Percentiles rank a stretch among this genome's conserved stretches.
Evolutionary conservation across 1,140 invertebrate genomes (phyloP).

Genomic region (Brachionus manjavacas): DNA sequence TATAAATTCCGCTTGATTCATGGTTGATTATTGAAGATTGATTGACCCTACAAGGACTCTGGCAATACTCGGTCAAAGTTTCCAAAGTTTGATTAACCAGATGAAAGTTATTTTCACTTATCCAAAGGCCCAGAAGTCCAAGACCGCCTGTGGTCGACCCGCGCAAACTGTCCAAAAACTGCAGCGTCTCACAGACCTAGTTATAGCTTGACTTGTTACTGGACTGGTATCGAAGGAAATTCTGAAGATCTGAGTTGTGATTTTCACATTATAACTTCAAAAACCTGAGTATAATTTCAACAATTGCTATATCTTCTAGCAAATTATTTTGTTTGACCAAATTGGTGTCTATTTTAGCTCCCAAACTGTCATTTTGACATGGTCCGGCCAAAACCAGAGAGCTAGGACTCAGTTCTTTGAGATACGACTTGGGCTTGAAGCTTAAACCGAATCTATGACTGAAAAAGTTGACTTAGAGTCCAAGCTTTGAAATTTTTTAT

Average conservation of each 20-base stretch:
- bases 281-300: slow-evolving; percentile 92
- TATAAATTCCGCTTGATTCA: slow-evolving; percentile 96
- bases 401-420: background rate
- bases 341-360: background rate
- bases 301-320: slow-evolving; percentile 74
- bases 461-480: background rate
- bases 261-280: slow-evolving; percentile 97
- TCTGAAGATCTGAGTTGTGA: slow-evolving; percentile 90
- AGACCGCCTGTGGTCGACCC: slow-evolving; percentile 97
- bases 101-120: slow-evolving; percentile 92
- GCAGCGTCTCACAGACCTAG: slow-evolving; percentile 91
- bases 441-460: background rate
- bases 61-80: slow-evolving; percentile 98
- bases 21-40: slow-evolving; percentile 92
- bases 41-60: slow-evolving; percentile 97
- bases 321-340: background rate
- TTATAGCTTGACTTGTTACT: slow-evolving; percentile 73
- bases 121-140: slow-evolving; percentile 89
- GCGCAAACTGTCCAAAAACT: slow-evolving; percentile 98
- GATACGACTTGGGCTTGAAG: background rate
- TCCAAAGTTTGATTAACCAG: slow-evolving; percentile 96
- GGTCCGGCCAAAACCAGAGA: background rate
- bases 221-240: slow-evolving; percentile 50
- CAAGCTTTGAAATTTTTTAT: background rate
- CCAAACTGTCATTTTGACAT: background rate